phyloP scores from a whole-genome alignment of 1,140 invertebrate genomes.

The Neodiprion fabricii region DNA sequence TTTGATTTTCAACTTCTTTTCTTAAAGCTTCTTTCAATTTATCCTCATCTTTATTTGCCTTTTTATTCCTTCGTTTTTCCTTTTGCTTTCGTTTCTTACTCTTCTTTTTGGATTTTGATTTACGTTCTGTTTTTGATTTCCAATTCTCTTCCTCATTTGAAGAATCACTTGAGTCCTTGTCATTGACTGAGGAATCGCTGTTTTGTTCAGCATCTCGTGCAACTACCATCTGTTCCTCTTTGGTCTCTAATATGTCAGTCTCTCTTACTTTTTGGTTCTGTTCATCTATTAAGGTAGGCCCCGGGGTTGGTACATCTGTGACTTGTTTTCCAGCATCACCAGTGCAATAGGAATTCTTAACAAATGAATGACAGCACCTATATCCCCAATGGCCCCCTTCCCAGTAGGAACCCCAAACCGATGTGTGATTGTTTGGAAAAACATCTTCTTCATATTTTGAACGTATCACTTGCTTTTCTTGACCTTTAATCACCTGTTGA shows the following conservation, averaged over 20 bases:
- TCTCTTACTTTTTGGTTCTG: constrained; percentile 33
- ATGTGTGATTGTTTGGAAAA: constrained; percentile 89
- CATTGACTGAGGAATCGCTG: constrained; percentile 23
- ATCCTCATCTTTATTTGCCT: constrained; percentile 62
- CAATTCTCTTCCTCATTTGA: constrained; percentile 51
- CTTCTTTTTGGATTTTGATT: constrained; percentile 59
- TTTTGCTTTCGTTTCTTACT: constrained; percentile 67
- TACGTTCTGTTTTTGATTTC: constrained; percentile 35
- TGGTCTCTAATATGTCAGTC: constrained; percentile 22
- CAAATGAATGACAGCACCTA: constrained; percentile 92
- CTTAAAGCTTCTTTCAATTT: constrained; percentile 68
- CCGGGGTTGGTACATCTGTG: constrained; percentile 16
- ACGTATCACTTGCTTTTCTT: constrained; percentile 84
- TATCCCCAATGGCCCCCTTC: constrained; percentile 92
- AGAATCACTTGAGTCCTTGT: constrained; percentile 40
- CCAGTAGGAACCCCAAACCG: constrained; percentile 97
- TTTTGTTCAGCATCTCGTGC: constrained; percentile 10
- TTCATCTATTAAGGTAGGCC: neutral
- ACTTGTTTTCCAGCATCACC: constrained; percentile 76
- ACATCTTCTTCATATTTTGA: constrained; percentile 97
- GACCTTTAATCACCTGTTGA: constrained; percentile 72
- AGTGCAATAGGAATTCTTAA: constrained; percentile 91
- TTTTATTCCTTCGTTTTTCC: constrained; percentile 74
- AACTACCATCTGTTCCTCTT: constrained; percentile 31
- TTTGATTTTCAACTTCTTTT: constrained; percentile 70